These are phyloP conservation scores for Leptodactylus fallax DNA, from an alignment of 2,797 vertebrate genomes.

Conservation along the genomic window DNA sequence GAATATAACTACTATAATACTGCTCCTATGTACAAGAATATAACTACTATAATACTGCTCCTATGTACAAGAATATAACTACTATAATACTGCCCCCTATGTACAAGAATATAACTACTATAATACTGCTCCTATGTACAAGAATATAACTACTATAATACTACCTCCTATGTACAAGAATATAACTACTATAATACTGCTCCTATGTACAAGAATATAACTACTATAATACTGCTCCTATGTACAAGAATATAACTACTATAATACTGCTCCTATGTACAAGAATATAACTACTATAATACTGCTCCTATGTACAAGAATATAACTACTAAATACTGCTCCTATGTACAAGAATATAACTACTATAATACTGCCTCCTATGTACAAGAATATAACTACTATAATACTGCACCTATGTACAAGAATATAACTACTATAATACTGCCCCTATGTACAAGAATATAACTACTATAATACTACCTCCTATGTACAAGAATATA, in stretches of 20 bases:
- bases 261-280: not conserved
- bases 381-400: slow-evolving; percentile 10
- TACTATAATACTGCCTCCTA: not conserved
- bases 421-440: too few relatives aligned
- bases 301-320: not conserved
- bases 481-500: too few relatives aligned
- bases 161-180: not conserved
- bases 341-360: too few relatives aligned
- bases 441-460: too few relatives aligned
- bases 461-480: too few relatives aligned
- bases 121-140: not conserved
- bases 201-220: not conserved
- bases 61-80: not conserved
- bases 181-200: slow-evolving; percentile 1
- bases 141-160: slow-evolving; percentile 15
- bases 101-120: slow-evolving; percentile 6
- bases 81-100: not conserved
- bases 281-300: slow-evolving; percentile 4
- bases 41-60: slow-evolving; percentile 13
- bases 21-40: not conserved
- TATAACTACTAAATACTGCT: not conserved
- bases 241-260: not conserved
- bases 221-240: not conserved
- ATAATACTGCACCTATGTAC: not conserved
- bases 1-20: slow-evolving; percentile 24